Base-by-base conservation (phyloP, 1,140 invertebrate genomes). In the Conus ventricosus region DNA sequence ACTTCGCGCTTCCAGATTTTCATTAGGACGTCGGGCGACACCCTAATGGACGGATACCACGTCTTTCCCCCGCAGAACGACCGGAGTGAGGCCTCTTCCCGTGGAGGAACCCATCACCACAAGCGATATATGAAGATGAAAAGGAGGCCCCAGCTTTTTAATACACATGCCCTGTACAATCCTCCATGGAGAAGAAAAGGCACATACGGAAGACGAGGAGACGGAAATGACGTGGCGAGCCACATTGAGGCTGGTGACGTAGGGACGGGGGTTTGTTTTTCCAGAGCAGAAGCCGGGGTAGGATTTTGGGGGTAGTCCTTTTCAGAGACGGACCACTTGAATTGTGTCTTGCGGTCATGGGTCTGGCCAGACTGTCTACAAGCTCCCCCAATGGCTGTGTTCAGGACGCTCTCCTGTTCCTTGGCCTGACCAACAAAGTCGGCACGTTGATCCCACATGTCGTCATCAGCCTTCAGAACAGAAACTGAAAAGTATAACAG, bases 401-500 rank as follows among this genome's bases (percentile, higher is more conserved):
- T 67, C 60, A 90, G 82, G 4, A 39, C 15, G 17, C 76, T 53
- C 15, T 84, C 67, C n/a, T 88, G 75, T 20, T 81, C 76, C 8
- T 82, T 84, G 0, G 92, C 25, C 85, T 27, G 76, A 84, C 63
- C 83, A 90, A 17, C 39, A 93, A 39, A 13, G 53, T 27, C 15
- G 90, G 87, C 55, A 90, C 82, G 91, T 96, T 95, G 7, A 96
- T 91, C 90, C 90, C 94, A 96, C 92, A 96, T 95, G 90, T 96
- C 96, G 86, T 96, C 96, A 87, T 96, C 96, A 55, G 94, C 94
- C 90, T 96, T 96, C 85, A 96, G 90, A 25, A 96, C 76, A n/a
- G 89, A 92, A 95, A 89, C 71, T 89, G 20, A 97, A 39, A 39
- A 39, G 3, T 39, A 39, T 39, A 39, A 39, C 39, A 39, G 39